Evolutionary conservation across 2,888 invertebrate species (phyloP).

Genomic region (Elysia crispata): DNA sequence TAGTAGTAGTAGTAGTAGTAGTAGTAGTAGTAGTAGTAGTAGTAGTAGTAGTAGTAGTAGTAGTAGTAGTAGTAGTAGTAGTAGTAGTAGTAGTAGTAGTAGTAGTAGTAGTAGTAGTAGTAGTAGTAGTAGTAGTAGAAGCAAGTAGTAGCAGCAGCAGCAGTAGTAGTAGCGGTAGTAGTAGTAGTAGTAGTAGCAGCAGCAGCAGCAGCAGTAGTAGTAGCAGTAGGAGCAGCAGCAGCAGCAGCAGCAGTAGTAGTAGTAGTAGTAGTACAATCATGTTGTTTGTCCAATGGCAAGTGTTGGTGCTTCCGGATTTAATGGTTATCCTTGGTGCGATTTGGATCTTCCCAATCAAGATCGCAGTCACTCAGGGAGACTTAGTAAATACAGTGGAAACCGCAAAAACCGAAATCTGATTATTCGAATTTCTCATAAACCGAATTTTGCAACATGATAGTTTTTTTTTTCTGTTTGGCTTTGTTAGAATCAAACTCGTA

Average conservation of each 20-base stretch:
- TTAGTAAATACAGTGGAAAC: no score
- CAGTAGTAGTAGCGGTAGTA: background rate
- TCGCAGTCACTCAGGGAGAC: background rate
- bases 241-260: slow-evolving; percentile 29
- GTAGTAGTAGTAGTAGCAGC: slow-evolving; percentile 14
- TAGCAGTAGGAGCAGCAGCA: no score
- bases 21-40: background rate
- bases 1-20: background rate
- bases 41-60: background rate
- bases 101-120: background rate
- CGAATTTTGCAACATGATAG: no score
- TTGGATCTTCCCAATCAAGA: no score
- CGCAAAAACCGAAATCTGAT: no score
- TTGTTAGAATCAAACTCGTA: no score
- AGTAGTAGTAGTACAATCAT: slow-evolving; percentile 23
- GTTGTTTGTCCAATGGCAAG: no score
- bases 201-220: slow-evolving; percentile 22
- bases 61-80: background rate
- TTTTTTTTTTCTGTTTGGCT: no score
- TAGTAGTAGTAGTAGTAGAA: no score
- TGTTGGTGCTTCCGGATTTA: no score
- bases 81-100: background rate
- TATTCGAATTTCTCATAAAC: no score
- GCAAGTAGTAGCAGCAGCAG: background rate
- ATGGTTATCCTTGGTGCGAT: no score